phyloP scores from a whole-genome alignment of 2,888 invertebrate species.

The Anthrax anthrax region DNA sequence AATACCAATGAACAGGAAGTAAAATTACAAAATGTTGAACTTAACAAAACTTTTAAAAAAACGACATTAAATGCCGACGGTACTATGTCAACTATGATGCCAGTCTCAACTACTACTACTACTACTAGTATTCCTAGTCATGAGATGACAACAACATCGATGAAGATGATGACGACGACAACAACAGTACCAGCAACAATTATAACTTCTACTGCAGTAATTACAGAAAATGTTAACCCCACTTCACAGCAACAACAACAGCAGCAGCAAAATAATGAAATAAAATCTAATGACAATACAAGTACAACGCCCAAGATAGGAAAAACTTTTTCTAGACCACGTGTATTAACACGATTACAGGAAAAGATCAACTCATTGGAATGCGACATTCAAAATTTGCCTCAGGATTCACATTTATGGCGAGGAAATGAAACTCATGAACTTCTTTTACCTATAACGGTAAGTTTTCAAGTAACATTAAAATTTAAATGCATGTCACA shows the following conservation, averaged over 20 bases:
- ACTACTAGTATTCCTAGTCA: no score
- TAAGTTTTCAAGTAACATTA: no score
- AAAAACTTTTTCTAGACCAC: slow-evolving; percentile 22
- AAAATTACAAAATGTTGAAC: neutral
- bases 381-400: slow-evolving; percentile 50
- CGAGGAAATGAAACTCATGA: slow-evolving; percentile 59
- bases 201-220: neutral
- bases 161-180: neutral
- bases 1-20: neutral
- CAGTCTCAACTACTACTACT: no score
- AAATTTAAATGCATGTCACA: no score
- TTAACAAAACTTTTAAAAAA: neutral
- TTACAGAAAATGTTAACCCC: neutral
- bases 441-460: slow-evolving; percentile 49
- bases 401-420: slow-evolving; percentile 51
- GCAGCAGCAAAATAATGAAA: no score
- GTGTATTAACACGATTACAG: slow-evolving; percentile 41
- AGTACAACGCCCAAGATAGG: neutral
- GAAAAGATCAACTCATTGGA: slow-evolving; percentile 49
- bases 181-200: neutral
- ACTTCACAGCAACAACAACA: neutral
- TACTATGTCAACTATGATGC: neutral
- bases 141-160: no score
- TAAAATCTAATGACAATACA: neutral
- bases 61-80: neutral